Conservation (phyloP, 2,888 invertebrate genomes). For the Aelia acuminata region DNA sequence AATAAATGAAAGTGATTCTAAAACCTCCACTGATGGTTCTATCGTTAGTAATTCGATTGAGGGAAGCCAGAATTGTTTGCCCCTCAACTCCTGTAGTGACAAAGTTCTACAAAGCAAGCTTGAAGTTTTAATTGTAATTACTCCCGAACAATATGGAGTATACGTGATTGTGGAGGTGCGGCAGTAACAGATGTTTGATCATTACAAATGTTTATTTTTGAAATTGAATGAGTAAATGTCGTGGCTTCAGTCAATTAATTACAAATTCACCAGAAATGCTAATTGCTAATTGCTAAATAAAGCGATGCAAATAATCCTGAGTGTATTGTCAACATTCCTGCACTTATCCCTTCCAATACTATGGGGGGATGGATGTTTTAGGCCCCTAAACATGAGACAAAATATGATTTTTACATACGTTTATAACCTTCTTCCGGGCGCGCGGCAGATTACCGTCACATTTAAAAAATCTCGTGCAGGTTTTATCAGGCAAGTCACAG, state of each 20-base stretch:
- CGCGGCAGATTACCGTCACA: too few relatives aligned
- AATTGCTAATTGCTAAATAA: not conserved
- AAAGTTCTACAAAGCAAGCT: not conserved
- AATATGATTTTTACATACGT: too few relatives aligned
- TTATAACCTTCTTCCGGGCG: too few relatives aligned
- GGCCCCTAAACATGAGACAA: too few relatives aligned
- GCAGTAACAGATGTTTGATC: not conserved
- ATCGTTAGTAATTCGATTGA: not conserved
- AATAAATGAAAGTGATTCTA: not conserved
- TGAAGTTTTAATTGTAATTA: not conserved
- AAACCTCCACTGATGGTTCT: not conserved
- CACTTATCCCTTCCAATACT: too few relatives aligned
- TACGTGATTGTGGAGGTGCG: not conserved
- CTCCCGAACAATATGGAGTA: not conserved
- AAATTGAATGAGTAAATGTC: not conserved
- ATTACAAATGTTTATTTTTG: slow-evolving; percentile 2
- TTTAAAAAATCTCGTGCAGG: too few relatives aligned
- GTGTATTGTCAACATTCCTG: not conserved
- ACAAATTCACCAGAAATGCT: not conserved
- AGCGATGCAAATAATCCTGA: not conserved
- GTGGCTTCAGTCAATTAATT: not conserved
- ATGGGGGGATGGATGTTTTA: too few relatives aligned
- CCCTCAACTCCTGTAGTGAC: not conserved
- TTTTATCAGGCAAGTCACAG: too few relatives aligned
- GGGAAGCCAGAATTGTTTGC: not conserved